Evolutionary conservation across 2,113 vertebrate species (phyloP).

Genomic region (Leptobrachium ailaonicum): DNA sequence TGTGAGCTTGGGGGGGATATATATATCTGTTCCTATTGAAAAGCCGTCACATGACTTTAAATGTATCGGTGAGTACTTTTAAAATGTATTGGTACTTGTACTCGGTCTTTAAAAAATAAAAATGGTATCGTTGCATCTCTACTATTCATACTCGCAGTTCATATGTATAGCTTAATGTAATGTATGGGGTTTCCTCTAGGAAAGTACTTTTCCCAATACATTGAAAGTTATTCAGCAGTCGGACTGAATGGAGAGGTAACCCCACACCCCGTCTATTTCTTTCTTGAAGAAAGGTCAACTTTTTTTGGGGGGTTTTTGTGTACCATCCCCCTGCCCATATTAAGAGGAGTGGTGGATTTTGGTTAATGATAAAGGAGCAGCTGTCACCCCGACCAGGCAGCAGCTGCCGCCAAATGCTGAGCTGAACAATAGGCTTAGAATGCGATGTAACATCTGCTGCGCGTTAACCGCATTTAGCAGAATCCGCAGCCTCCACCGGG

Average conservation of each 20-base stretch:
- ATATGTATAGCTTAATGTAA: too few relatives aligned
- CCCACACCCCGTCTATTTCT: neutral
- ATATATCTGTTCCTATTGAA: too few relatives aligned
- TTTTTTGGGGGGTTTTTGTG: constrained; percentile 6
- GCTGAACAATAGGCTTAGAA: constrained; percentile 11
- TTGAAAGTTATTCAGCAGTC: too few relatives aligned
- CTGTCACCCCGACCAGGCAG: neutral
- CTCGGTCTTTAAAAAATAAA: too few relatives aligned
- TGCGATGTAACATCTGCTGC: constrained; percentile 13
- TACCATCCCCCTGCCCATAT: neutral
- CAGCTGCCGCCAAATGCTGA: constrained; percentile 21
- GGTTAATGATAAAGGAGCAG: constrained; percentile 22
- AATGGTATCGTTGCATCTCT: too few relatives aligned
- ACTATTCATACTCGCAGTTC: too few relatives aligned
- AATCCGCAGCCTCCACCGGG: neutral
- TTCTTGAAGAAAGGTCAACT: neutral
- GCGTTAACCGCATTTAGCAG: neutral
- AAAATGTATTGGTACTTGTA: too few relatives aligned
- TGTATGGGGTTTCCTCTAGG: too few relatives aligned
- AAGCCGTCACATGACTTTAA: too few relatives aligned
- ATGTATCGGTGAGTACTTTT: too few relatives aligned
- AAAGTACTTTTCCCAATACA: too few relatives aligned
- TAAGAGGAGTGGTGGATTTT: neutral
- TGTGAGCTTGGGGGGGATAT: too few relatives aligned
- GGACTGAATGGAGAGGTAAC: constrained; percentile 2